phyloP scores from a whole-genome alignment of 2,888 invertebrate species.

The Neocrepidodera transversa region DNA sequence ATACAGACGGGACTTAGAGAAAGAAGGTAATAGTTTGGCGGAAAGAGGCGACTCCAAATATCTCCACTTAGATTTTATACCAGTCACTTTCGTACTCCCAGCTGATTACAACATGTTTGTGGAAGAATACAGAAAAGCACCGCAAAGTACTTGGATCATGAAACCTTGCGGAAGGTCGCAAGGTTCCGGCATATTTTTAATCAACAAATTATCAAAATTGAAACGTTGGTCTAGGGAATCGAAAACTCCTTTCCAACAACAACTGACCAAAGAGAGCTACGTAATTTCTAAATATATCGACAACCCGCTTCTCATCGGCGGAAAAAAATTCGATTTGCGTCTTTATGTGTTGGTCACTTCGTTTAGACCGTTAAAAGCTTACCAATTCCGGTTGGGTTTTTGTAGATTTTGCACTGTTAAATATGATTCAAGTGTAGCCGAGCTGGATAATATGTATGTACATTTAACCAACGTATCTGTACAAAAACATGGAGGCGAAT shows the following conservation, averaged over 20 bases:
- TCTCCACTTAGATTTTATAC: conserved; percentile 88
- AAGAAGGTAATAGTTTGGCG: conserved; percentile 86
- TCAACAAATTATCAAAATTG: conserved; percentile 92
- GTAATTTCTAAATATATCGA: conserved; percentile 95
- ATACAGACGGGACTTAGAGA: conserved; percentile 90
- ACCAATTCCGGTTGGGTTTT: conserved; percentile 91
- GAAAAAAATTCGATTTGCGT: conserved; percentile 94
- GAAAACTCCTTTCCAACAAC: conserved; percentile 84
- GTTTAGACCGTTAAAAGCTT: conserved; percentile 91
- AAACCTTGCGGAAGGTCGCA: conserved; percentile 96
- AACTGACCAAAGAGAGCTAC: conserved; percentile 87
- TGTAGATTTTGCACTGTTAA: conserved; percentile 96
- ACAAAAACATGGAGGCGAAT: conserved; percentile 96
- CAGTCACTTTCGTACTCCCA: conserved; percentile 91
- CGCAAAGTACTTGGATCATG: conserved; percentile 97
- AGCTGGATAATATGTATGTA: conserved; percentile 91
- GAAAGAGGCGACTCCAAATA: conserved; percentile 83
- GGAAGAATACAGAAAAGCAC: conserved; percentile 92
- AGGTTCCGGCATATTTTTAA: conserved; percentile 93
- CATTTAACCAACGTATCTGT: conserved; percentile 97
- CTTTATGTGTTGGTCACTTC: conserved; percentile 93
- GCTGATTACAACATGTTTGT: conserved; percentile 98
- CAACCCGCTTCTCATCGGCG: conserved; percentile 92
- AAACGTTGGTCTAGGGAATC: conserved; percentile 90
- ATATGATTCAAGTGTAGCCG: conserved; percentile 87